A percentile compares a stretch with the other conserved stretches of the same genome.
phyloP scores from a whole-genome alignment of 2,113 vertebrate genomes.

The Rhombomys opimus region DNA sequence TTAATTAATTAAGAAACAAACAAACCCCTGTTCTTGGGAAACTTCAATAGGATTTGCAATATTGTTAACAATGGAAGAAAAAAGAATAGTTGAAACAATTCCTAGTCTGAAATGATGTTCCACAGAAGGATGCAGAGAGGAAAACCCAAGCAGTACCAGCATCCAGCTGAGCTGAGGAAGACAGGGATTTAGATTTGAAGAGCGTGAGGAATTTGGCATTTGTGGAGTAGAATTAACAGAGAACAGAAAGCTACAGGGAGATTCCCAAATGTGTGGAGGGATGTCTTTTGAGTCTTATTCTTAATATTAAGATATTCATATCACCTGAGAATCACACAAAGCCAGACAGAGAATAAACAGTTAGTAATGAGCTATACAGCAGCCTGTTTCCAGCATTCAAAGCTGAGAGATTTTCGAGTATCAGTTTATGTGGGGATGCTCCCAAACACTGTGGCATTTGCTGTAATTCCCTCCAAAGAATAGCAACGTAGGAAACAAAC shows the following conservation, averaged over 20 bases:
- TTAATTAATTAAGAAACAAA: background rate
- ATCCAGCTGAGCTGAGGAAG: background rate
- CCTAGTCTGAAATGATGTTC: background rate
- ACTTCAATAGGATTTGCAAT: background rate
- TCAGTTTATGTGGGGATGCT: background rate
- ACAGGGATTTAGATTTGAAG: background rate
- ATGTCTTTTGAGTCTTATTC: background rate
- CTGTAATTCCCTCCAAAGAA: background rate
- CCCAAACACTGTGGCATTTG: background rate
- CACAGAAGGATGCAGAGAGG: background rate
- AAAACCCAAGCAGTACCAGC: background rate
- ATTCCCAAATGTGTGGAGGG: background rate
- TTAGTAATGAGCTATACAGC: background rate
- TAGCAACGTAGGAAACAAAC: background rate
- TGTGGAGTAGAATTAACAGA: conserved; percentile 12
- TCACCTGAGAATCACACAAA: background rate
- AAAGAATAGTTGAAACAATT: background rate
- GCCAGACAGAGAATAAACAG: background rate
- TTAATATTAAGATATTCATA: background rate
- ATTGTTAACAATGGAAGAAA: background rate
- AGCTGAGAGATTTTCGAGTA: background rate
- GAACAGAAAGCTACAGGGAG: background rate
- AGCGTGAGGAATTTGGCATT: background rate
- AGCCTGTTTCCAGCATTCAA: background rate
- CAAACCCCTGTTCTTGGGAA: background rate